phyloP scores from a whole-genome alignment of 2,113 vertebrate species.

The Sinocyclocheilus anophthalmus region DNA sequence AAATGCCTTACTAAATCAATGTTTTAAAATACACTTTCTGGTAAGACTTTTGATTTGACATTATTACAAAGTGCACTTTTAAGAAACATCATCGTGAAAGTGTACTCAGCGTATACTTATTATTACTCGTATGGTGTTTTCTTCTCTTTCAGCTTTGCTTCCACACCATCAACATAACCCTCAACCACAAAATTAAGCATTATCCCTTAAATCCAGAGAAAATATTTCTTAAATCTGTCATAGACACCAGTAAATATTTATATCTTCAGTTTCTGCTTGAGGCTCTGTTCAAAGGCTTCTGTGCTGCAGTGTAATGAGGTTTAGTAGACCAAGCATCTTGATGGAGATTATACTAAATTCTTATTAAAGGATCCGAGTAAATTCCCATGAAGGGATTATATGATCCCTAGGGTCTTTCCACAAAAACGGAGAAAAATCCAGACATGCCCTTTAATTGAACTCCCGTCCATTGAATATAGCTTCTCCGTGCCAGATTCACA shows the following conservation, averaged over 20 bases:
- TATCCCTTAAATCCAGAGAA: not conserved
- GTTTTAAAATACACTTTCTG: not conserved
- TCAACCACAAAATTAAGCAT: not conserved
- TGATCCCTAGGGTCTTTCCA: not conserved
- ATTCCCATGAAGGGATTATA: slow-evolving; percentile 13
- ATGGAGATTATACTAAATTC: slow-evolving; percentile 3
- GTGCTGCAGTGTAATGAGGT: not conserved
- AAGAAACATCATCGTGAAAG: too few relatives aligned
- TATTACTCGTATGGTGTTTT: not conserved
- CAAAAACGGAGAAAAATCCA: not conserved
- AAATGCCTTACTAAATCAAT: not conserved
- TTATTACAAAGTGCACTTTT: too few relatives aligned
- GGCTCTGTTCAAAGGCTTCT: not conserved
- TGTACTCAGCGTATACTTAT: too few relatives aligned
- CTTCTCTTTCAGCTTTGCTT: not conserved
- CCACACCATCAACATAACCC: not conserved
- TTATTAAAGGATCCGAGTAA: not conserved
- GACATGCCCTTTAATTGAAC: not conserved
- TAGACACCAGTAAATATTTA: not conserved
- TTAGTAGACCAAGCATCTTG: not conserved
- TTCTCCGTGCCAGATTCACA: not conserved
- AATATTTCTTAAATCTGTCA: not conserved
- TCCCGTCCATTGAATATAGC: not conserved
- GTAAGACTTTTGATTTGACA: not conserved
- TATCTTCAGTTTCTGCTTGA: not conserved